Percentiles rank a stretch among this genome's conserved stretches.
Evolutionary conservation across 1,140 invertebrate genomes (phyloP).

Genomic region (Apis laboriosa): DNA sequence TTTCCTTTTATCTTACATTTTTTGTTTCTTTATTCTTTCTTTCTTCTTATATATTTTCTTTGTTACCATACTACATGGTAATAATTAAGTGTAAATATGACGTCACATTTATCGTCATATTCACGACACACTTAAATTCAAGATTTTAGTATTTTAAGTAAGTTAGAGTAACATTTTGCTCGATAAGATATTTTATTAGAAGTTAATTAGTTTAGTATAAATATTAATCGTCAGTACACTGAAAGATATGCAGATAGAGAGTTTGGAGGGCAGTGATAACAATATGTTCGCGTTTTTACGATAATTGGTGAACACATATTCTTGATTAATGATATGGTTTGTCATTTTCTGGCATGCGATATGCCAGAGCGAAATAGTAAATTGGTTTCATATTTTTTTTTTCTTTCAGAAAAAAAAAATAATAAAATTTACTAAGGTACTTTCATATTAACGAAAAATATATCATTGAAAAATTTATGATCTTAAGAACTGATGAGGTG

Average conservation of each 20-base stretch:
- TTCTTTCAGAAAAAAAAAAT: background rate
- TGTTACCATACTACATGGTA: constrained; percentile 38
- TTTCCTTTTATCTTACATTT: background rate
- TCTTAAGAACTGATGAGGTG: background rate
- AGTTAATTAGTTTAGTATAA: constrained; percentile 75
- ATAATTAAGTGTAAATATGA: constrained; percentile 36
- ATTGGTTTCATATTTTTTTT: background rate
- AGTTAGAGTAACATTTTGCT: constrained; percentile 70
- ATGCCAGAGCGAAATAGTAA: background rate
- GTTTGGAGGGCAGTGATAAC: constrained; percentile 68
- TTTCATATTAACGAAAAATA: constrained; percentile 27
- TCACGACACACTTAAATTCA: constrained; percentile 47
- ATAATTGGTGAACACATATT: constrained; percentile 2
- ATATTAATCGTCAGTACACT: constrained; percentile 75
- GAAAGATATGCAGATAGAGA: constrained; percentile 76
- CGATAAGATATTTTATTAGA: constrained; percentile 72
- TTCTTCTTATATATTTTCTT: background rate
- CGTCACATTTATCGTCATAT: background rate
- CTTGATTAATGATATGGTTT: background rate
- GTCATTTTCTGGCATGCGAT: background rate
- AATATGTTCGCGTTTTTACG: constrained; percentile 55
- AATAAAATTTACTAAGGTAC: constrained; percentile 1
- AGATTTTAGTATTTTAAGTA: constrained; percentile 18
- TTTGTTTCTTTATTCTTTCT: no score
- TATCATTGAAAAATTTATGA: background rate